Base-by-base conservation (phyloP, 2,113 vertebrate genomes). In the Salvelinus fontinalis region DNA sequence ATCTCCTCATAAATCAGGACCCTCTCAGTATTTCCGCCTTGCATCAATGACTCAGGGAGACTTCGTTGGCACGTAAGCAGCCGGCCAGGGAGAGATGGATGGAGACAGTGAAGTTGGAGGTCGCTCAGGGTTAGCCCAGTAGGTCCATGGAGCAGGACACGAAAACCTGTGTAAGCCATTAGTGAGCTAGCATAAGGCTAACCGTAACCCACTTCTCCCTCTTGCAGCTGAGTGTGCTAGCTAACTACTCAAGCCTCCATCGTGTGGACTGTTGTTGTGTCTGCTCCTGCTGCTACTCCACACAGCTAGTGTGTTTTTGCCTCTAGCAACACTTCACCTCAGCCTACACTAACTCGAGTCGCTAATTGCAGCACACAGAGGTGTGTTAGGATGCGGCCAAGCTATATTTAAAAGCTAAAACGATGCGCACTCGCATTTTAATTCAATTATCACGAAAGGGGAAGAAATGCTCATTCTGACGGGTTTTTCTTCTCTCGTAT, bases 321-420 rank as follows among this genome's bases (percentile, higher is more conserved):
- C 44, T 67, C 59, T 20, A 57, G 64, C 44, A 27, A 27, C 64
- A 20, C 74, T 67, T 75, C 65, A 75, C 64, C 74, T 29, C 39
- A 57, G 27, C 22, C 26, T 18, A 49, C 73, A 44, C 39, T n/a
- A 34, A 26, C 12, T 54, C 29, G 14, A 62, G 14, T 64, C 31
- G 18, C 48, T 54, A 57, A 67, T 75, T 51, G 31, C 65, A 66
- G 73, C n/a, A 44, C 24, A 48, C 62, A 48, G 60, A 49, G 26
- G 44, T 49, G 68, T 70, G 68, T 70, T 70, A 49, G 44, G 68
- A 44, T 24, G 68, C 44, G 44, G 68, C 44, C 39, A 9, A 24
- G n/a, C 29, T 68, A 70, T 22, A 70, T 49, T 49, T 48, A 48
- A 48, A n/a, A n/a, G 68, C 20, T 16, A 48, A 48, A 49, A 16